These are phyloP conservation scores for Trigoniulus corallinus DNA, from an alignment of 1,140 invertebrate genomes.

Conservation along the genomic window DNA sequence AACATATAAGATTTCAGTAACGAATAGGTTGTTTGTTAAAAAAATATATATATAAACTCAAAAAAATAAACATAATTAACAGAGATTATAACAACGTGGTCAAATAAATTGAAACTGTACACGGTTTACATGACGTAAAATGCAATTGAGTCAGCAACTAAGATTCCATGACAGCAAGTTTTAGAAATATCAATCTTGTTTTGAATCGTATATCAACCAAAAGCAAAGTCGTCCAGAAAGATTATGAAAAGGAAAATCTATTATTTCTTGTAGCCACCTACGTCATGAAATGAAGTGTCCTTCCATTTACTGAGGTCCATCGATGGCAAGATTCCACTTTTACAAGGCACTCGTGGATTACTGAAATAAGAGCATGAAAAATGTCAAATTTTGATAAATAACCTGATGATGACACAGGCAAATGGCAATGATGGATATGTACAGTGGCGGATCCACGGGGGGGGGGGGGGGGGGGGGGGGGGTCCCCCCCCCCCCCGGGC, in stretches of 20 bases:
- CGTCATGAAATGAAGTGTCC: slow-evolving; percentile 11
- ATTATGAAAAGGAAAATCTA: neutral
- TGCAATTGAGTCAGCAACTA: neutral
- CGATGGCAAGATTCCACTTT: slow-evolving; percentile 62
- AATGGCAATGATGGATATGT: too few relatives aligned
- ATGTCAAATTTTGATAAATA: too few relatives aligned
- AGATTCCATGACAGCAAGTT: neutral
- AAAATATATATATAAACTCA: too few relatives aligned
- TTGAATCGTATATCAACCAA: neutral
- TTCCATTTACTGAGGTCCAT: slow-evolving; percentile 73
- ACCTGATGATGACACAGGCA: too few relatives aligned
- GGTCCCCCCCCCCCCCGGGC: too few relatives aligned
- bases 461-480: too few relatives aligned
- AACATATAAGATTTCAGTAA: too few relatives aligned
- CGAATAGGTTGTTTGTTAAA: too few relatives aligned
- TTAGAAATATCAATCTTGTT: neutral
- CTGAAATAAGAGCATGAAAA: slow-evolving; percentile 28
- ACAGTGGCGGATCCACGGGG: too few relatives aligned
- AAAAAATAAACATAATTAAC: too few relatives aligned
- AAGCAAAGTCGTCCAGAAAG: neutral
- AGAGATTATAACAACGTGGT: neutral
- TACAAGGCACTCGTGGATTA: slow-evolving; percentile 74
- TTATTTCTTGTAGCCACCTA: neutral
- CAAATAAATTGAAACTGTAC: neutral
- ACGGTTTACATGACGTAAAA: neutral